Evolutionary conservation across 2,888 invertebrate species (phyloP).

Genomic region (Uropetala carovei): DNA sequence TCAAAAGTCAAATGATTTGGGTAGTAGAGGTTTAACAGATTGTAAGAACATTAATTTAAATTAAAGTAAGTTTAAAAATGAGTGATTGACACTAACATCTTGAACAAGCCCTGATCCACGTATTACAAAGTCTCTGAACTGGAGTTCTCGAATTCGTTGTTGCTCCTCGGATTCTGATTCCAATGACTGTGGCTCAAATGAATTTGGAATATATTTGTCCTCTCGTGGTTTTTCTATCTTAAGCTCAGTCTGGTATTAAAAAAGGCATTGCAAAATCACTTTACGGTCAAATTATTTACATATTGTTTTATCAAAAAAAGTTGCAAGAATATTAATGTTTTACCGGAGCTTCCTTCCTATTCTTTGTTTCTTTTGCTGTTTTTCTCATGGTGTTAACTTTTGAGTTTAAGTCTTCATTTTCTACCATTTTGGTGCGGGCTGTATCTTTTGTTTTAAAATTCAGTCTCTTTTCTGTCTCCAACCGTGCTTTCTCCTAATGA

Average conservation of each 20-base stretch:
- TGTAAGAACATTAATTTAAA: no score
- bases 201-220: neutral
- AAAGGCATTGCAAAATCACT: neutral
- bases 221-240: neutral
- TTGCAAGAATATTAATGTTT: neutral
- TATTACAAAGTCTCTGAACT: neutral
- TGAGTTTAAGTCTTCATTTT: neutral
- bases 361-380: neutral
- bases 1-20: no score
- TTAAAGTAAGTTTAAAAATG: no score
- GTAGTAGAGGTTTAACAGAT: no score
- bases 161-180: neutral
- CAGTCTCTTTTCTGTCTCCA: neutral
- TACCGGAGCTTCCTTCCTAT: neutral
- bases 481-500: neutral
- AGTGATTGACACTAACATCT: neutral
- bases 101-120: neutral
- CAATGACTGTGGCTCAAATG: slow-evolving; percentile 20
- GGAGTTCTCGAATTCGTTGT: neutral
- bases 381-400: neutral
- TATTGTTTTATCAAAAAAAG: neutral
- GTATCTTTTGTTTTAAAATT: neutral
- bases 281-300: neutral
- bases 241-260: neutral
- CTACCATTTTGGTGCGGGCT: neutral